These are phyloP conservation scores for Sardina pilchardus DNA, from an alignment of 2,113 vertebrate species.

Conservation along the genomic window DNA sequence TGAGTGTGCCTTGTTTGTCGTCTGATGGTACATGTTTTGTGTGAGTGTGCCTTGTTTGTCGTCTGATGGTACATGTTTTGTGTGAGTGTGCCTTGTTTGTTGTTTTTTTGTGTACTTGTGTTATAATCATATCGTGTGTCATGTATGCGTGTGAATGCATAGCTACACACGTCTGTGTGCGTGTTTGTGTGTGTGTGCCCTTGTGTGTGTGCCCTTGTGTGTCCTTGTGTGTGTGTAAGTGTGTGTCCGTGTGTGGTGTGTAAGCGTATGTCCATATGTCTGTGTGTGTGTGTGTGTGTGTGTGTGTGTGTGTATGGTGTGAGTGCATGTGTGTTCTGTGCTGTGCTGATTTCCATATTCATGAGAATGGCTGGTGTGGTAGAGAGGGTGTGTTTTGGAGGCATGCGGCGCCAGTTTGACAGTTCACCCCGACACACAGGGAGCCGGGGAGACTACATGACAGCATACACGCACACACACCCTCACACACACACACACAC, in stretches of 20 bases:
- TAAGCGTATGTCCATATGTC: background rate
- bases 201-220: background rate
- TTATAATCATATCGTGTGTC: background rate
- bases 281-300: background rate
- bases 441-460: constrained; percentile 4
- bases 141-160: too few relatives aligned
- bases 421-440: constrained; percentile 40
- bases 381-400: constrained; percentile 33
- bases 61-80: too few relatives aligned
- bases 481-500: constrained; percentile 16
- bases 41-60: too few relatives aligned
- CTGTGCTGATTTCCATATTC: constrained; percentile 50
- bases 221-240: background rate
- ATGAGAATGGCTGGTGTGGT: constrained; percentile 34
- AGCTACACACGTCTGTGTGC: too few relatives aligned
- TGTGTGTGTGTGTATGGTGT: background rate
- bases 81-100: background rate
- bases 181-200: too few relatives aligned
- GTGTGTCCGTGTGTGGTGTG: too few relatives aligned
- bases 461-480: background rate
- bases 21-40: background rate
- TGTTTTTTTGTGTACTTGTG: background rate
- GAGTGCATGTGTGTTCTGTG: constrained; percentile 17
- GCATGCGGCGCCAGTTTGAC: constrained; percentile 51
- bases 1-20: too few relatives aligned